Conservation (phyloP, 2,888 invertebrate species). For the Ectropis crepuscularia region DNA sequence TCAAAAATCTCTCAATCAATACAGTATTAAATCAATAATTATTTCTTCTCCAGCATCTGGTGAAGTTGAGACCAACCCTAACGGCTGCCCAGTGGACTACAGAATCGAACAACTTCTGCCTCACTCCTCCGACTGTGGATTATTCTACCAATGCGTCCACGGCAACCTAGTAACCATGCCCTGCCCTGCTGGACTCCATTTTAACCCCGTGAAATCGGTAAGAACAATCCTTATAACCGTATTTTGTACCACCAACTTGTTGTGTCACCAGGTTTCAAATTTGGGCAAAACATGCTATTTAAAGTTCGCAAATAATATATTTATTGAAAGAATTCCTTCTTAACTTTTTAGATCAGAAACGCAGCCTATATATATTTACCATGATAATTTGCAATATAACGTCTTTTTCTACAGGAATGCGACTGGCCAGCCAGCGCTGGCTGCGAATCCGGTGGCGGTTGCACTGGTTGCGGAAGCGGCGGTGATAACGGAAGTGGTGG, state of each 20-base stretch:
- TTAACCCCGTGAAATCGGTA: constrained; percentile 48
- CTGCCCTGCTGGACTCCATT: constrained; percentile 45
- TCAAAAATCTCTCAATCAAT: too few relatives aligned
- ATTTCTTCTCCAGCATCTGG: too few relatives aligned
- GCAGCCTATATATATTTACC: background rate
- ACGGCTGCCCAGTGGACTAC: constrained; percentile 43
- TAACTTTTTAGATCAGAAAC: too few relatives aligned
- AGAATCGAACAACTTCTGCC: constrained; percentile 49
- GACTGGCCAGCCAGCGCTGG: constrained; percentile 34
- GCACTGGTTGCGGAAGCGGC: constrained; percentile 28
- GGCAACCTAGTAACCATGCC: constrained; percentile 47
- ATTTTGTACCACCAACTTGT: too few relatives aligned
- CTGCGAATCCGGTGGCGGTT: constrained; percentile 32
- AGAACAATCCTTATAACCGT: constrained; percentile 7
- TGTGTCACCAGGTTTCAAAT: too few relatives aligned
- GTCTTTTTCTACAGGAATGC: constrained; percentile 27
- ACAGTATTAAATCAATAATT: too few relatives aligned
- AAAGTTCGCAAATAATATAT: too few relatives aligned
- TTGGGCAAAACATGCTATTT: too few relatives aligned
- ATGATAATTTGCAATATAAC: background rate
- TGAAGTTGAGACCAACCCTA: too few relatives aligned
- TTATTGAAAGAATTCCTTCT: too few relatives aligned
- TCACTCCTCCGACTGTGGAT: constrained; percentile 51
- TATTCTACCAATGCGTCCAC: constrained; percentile 55
- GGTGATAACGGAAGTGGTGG: constrained; percentile 12